phyloP scores from a whole-genome alignment of 2,797 vertebrate genomes.

The Mormyrus hasselquistii region DNA sequence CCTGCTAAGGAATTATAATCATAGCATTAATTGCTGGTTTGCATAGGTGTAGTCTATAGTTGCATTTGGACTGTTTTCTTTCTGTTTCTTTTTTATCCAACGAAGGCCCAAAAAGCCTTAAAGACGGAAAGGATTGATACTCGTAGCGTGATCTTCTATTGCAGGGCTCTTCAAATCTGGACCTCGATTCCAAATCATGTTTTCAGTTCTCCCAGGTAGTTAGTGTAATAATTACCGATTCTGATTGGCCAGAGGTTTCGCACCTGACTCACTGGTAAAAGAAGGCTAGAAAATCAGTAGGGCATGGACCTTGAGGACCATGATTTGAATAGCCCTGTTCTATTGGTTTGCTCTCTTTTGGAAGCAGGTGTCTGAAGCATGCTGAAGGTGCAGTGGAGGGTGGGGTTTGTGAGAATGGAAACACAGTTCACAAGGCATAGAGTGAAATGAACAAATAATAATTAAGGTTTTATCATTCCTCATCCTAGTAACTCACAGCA shows the following conservation, averaged over 20 bases:
- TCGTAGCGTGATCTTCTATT: neutral
- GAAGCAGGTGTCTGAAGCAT: constrained; percentile 5
- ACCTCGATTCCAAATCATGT: too few species aligned
- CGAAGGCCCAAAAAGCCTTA: neutral
- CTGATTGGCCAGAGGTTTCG: too few species aligned
- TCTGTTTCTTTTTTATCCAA: neutral
- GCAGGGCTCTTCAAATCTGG: too few species aligned
- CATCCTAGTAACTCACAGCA: neutral
- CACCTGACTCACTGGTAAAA: too few species aligned
- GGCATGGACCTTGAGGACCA: too few species aligned
- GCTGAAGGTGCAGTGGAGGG: neutral
- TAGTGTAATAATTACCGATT: too few species aligned
- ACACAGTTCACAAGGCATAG: neutral
- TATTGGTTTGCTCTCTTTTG: constrained; percentile 14
- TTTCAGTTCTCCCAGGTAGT: too few species aligned
- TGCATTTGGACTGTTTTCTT: neutral
- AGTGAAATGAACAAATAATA: neutral
- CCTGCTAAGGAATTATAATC: neutral
- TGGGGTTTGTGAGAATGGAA: neutral
- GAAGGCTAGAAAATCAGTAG: too few species aligned
- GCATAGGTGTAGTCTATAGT: neutral
- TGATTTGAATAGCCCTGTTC: neutral
- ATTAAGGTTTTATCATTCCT: neutral
- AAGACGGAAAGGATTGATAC: neutral
- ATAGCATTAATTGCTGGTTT: neutral